Evolutionary conservation across 2,113 vertebrate species (phyloP).

Genomic region (Phalacrocorax pelagicus): DNA sequence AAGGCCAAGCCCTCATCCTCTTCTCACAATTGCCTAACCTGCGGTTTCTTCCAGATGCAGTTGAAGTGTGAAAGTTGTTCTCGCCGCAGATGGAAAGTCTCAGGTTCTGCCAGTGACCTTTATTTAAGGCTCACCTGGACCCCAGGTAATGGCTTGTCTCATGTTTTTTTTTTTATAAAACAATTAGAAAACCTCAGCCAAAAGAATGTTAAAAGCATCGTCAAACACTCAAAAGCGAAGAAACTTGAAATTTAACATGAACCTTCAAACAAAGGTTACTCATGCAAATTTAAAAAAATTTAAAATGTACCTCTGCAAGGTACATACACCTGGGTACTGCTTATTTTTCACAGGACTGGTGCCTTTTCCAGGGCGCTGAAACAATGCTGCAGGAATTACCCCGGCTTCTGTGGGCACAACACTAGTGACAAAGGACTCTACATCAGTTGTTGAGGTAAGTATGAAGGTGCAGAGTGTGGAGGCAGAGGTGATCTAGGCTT

Average conservation of each 20-base stretch:
- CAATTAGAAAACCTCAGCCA: background rate
- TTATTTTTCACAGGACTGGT: constrained; percentile 14
- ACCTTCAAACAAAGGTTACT: background rate
- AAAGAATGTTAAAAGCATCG: background rate
- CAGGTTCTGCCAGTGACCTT: background rate
- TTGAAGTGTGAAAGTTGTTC: background rate
- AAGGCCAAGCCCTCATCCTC: background rate
- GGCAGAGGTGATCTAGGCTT: background rate
- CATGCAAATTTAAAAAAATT: background rate
- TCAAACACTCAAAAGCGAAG: background rate
- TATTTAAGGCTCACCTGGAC: background rate
- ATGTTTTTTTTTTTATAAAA: background rate
- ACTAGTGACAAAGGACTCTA: background rate
- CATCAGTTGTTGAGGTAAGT: background rate
- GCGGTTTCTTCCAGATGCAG: background rate
- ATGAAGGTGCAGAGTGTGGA: background rate
- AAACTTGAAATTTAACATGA: background rate
- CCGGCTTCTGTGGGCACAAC: background rate
- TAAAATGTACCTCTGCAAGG: background rate
- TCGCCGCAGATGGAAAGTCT: background rate
- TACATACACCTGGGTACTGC: background rate
- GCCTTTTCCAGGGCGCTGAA: background rate
- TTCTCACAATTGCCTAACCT: background rate
- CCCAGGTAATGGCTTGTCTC: background rate
- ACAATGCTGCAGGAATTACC: background rate